Percentiles rank a stretch among this genome's conserved stretches.
Conservation (phyloP, 35 echinoderm and acorn worm genomes). For the Stichopus chloronotus region DNA sequence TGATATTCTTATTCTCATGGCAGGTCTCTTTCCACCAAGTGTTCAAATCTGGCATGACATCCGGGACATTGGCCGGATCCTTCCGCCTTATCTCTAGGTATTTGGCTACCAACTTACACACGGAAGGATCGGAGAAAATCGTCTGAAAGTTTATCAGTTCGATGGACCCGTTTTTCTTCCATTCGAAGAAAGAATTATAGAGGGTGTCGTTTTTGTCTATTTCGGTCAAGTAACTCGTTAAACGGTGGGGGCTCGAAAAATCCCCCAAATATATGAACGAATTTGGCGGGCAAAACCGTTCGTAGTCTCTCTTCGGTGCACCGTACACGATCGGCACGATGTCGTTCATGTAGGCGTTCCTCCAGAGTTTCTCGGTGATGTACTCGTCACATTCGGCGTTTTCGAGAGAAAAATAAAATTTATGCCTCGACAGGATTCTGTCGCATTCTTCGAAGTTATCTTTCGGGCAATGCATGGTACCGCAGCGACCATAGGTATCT, state of each 20-base stretch:
- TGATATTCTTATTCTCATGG: conserved; percentile 16
- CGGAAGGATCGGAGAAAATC: conserved; percentile 35
- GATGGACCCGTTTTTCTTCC: conserved; percentile 50
- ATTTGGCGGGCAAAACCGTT: conserved; percentile 60
- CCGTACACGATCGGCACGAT: conserved; percentile 77
- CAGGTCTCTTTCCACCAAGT: conserved; percentile 69
- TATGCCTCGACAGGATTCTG: conserved; percentile 52
- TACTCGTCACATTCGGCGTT: conserved; percentile 73
- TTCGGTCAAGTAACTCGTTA: conserved; percentile 56
- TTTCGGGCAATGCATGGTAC: neutral
- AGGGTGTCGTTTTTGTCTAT: conserved; percentile 70
- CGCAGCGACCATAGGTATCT: conserved; percentile 48
- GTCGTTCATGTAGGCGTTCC: conserved; percentile 60
- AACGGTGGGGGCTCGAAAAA: conserved; percentile 10
- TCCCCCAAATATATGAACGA: conserved; percentile 80
- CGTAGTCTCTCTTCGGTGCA: conserved; percentile 65
- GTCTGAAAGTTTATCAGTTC: conserved; percentile 36
- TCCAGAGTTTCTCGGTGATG: conserved; percentile 79
- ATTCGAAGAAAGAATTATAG: conserved; percentile 73
- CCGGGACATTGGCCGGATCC: conserved; percentile 43
- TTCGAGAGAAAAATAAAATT: conserved; percentile 74
- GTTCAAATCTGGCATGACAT: conserved; percentile 51
- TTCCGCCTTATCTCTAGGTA: conserved; percentile 50
- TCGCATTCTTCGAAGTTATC: neutral
- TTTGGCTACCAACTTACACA: conserved; percentile 41